These are phyloP conservation scores for Ips nitidus DNA, from an alignment of 1,140 invertebrate species.

Conservation along the genomic window DNA sequence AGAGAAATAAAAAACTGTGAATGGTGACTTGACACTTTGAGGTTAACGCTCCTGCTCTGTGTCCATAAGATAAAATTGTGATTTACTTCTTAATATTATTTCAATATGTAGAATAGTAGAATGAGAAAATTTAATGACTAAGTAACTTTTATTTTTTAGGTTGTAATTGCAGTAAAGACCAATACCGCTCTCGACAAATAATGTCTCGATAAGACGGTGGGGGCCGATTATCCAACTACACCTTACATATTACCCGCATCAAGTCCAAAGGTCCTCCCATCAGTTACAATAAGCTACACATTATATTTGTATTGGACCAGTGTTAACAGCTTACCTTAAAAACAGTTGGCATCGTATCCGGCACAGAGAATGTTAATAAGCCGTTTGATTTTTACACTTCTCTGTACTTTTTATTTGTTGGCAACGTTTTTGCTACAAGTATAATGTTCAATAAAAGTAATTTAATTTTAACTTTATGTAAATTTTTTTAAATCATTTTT, in stretches of 20 bases:
- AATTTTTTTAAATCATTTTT: constrained; percentile 44
- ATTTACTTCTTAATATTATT: too few species aligned
- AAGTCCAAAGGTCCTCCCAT: constrained; percentile 59
- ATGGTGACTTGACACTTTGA: too few species aligned
- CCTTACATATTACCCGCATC: constrained; percentile 19
- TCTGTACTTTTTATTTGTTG: constrained; percentile 44
- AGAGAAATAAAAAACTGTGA: too few species aligned
- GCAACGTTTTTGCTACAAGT: constrained; percentile 31
- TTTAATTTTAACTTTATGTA: constrained; percentile 47
- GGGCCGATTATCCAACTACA: constrained; percentile 26
- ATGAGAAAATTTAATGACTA: too few species aligned
- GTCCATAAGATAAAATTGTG: too few species aligned
- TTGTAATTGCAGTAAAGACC: constrained; percentile 91
- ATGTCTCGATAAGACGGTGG: constrained; percentile 55
- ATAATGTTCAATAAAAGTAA: constrained; percentile 46
- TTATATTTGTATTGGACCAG: constrained; percentile 49
- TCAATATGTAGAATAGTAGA: too few species aligned
- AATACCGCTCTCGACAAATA: constrained; percentile 92
- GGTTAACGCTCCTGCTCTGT: too few species aligned
- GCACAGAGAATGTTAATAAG: constrained; percentile 39
- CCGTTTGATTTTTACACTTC: constrained; percentile 42
- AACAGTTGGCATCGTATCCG: constrained; percentile 34
- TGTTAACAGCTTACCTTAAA: constrained; percentile 46
- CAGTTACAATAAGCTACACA: constrained; percentile 38
- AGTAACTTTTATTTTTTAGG: constrained; percentile 41